phyloP scores from a whole-genome alignment of 1,140 invertebrate species.

The Caenorhabditis remanei region DNA sequence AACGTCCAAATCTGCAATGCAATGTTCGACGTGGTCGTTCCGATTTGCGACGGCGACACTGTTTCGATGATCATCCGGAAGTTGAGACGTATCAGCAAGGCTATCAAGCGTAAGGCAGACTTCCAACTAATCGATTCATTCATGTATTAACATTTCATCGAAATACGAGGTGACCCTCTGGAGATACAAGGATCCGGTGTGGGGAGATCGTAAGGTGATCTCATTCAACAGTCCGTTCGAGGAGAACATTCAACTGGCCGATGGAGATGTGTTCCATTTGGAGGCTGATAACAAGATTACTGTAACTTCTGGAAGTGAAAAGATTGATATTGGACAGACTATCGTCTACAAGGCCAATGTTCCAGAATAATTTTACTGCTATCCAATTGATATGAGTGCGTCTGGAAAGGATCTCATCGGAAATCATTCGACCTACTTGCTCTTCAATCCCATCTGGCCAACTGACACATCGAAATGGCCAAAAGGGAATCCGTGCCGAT shows the following conservation, averaged over 20 bases:
- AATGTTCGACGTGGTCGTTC: conserved; percentile 57
- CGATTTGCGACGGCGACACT: conserved; percentile 59
- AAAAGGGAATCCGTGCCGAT: conserved; percentile 88
- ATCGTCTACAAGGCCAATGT: conserved; percentile 58
- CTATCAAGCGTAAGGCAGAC: conserved; percentile 59
- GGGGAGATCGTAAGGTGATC: conserved; percentile 57
- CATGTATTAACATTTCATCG: conserved; percentile 32
- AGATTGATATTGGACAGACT: conserved; percentile 32
- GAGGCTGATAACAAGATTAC: conserved; percentile 46
- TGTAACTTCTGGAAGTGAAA: neutral
- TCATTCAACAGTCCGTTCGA: conserved; percentile 21
- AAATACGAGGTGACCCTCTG: conserved; percentile 59
- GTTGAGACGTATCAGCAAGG: conserved; percentile 56
- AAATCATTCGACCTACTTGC: conserved; percentile 95
- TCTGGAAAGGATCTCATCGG: conserved; percentile 99
- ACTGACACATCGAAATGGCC: conserved; percentile 91
- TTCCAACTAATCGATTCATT: neutral
- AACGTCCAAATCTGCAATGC: conserved; percentile 61
- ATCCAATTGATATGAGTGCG: conserved; percentile 91
- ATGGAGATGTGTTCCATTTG: conserved; percentile 32
- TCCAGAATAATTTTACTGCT: conserved; percentile 83
- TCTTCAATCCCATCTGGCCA: conserved; percentile 98
- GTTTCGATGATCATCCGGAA: conserved; percentile 46
- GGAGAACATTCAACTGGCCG: conserved; percentile 41
- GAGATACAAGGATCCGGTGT: conserved; percentile 57